Evolutionary conservation across 1,140 invertebrate genomes (phyloP).

Genomic region (Pectinophora gossypiella): DNA sequence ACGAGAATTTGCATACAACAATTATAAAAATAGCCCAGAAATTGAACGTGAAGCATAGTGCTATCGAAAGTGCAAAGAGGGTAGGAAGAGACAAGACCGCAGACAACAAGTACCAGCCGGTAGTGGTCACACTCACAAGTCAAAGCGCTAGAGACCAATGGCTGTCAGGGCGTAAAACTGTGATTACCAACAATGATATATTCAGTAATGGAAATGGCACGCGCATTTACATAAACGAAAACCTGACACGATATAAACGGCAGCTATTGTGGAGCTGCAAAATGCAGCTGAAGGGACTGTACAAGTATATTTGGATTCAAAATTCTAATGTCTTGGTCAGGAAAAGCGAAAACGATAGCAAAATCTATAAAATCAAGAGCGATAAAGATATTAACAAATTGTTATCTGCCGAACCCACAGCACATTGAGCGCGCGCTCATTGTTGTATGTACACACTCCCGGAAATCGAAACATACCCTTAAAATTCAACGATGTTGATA

Average conservation of each 20-base stretch:
- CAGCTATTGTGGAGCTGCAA: background rate
- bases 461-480: no score
- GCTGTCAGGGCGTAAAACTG: background rate
- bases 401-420: no score
- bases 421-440: no score
- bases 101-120: background rate
- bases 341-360: background rate
- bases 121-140: background rate
- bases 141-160: background rate
- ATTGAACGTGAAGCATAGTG: background rate
- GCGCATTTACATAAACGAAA: background rate
- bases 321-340: background rate
- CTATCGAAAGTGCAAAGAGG: background rate
- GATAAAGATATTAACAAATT: background rate
- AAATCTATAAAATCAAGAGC: conserved; percentile 2
- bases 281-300: background rate
- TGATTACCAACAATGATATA: background rate
- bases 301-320: background rate
- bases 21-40: background rate
- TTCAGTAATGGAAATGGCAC: background rate
- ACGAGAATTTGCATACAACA: background rate
- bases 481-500: no score
- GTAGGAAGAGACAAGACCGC: background rate
- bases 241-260: background rate
- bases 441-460: no score